A percentile compares a stretch with the other conserved stretches of the same genome.
phyloP scores from a whole-genome alignment of 1,140 invertebrate species.

The Bombus soroeensis region DNA sequence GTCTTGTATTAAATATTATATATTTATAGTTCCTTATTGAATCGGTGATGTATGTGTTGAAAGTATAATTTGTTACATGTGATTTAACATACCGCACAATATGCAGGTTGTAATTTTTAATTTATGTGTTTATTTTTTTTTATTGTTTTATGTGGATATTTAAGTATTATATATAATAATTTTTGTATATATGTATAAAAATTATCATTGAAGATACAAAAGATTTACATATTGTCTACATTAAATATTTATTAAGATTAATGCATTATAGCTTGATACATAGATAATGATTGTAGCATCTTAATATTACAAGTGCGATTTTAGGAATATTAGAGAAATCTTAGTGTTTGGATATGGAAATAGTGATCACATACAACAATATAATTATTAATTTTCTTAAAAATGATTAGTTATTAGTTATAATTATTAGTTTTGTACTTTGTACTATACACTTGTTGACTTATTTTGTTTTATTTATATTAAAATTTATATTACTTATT shows the following conservation, averaged over 20 bases:
- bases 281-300: conserved; percentile 6
- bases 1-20: conserved; percentile 44
- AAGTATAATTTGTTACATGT: conserved; percentile 63
- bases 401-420: conserved; percentile 7
- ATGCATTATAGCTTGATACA: background rate
- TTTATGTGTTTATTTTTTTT: conserved; percentile 31
- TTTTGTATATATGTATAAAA: background rate
- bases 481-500: background rate
- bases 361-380: conserved; percentile 2
- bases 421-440: background rate
- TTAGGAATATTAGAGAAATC: conserved; percentile 15
- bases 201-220: conserved; percentile 22
- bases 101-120: conserved; percentile 65
- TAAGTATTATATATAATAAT: conserved; percentile 2
- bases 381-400: background rate
- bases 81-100: conserved; percentile 68
- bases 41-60: conserved; percentile 44
- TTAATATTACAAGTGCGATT: conserved; percentile 26
- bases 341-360: conserved; percentile 15
- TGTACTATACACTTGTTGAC: no score
- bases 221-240: background rate
- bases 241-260: conserved; percentile 32
- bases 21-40: conserved; percentile 40
- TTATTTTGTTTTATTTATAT: conserved; percentile 11
- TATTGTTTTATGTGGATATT: background rate